Conservation (phyloP, 2,888 invertebrate genomes). For the Frankliniella fusca region DNA sequence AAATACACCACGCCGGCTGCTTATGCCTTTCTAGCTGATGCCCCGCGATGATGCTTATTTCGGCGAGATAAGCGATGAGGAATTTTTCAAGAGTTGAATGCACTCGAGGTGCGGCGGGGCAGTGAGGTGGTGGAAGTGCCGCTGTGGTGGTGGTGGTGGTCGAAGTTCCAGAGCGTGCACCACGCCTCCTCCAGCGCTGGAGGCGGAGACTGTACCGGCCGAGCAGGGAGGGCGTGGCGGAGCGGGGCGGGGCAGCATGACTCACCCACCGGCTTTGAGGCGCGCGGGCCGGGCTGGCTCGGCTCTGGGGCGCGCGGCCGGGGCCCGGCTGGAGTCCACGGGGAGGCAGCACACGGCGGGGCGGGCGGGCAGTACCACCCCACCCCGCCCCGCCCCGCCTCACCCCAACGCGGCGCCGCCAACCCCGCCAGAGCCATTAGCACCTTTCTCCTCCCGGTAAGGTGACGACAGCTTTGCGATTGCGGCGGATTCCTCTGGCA, state of each 20-base stretch:
- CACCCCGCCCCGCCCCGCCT: neutral
- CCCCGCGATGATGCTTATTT: neutral
- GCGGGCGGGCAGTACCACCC: neutral
- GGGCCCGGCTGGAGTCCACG: neutral
- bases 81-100: no score
- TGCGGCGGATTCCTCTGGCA: neutral
- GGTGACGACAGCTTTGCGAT: neutral
- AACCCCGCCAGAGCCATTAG: neutral
- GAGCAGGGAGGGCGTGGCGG: neutral
- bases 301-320: neutral
- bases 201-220: constrained; percentile 11
- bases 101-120: no score
- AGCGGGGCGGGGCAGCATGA: neutral
- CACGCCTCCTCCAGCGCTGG: no score
- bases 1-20: neutral
- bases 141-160: no score
- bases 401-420: neutral
- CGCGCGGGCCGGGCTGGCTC: no score
- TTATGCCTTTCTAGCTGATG: neutral
- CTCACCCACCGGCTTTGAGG: no score
- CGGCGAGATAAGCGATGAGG: no score
- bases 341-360: neutral
- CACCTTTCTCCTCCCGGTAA: constrained; percentile 4
- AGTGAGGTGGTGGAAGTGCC: no score
- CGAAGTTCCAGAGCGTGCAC: no score